Percentiles rank a stretch among this genome's conserved stretches.
Conservation (phyloP, 2,113 vertebrate genomes). For the Lipophrys pholis region DNA sequence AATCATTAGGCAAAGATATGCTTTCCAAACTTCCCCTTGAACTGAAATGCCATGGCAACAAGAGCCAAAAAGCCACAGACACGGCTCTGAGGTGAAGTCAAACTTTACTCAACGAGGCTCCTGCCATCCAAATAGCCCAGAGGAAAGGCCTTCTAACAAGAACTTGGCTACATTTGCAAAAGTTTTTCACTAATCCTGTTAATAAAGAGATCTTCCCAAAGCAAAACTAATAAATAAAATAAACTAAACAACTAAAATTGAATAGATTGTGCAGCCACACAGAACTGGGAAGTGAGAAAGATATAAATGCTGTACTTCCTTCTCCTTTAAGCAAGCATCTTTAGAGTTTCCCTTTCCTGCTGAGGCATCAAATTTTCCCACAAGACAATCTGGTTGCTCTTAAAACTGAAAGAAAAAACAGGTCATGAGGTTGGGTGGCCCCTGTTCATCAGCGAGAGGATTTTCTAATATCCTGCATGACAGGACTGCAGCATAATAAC, state of each 20-base stretch:
- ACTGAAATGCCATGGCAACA: constrained; percentile 56
- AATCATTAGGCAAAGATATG: constrained; percentile 30
- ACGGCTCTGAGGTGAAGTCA: constrained; percentile 54
- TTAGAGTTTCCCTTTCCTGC: constrained; percentile 28
- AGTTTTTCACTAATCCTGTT: constrained; percentile 50
- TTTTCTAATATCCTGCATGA: constrained; percentile 74
- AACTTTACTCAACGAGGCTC: constrained; percentile 39
- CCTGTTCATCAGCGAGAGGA: constrained; percentile 52
- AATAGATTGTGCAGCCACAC: constrained; percentile 37
- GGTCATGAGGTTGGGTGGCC: constrained; percentile 58
- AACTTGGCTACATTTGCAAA: constrained; percentile 51
- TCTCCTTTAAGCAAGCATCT: constrained; percentile 41
- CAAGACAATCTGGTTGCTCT: constrained; percentile 12
- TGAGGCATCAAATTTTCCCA: constrained; percentile 25
- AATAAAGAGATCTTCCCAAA: constrained; percentile 36
- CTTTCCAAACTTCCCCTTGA: constrained; percentile 57
- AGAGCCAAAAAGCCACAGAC: constrained; percentile 57
- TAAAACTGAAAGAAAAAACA: constrained; percentile 22
- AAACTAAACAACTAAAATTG: neutral
- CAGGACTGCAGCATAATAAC: constrained; percentile 64
- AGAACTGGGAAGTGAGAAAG: constrained; percentile 21
- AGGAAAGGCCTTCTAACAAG: constrained; percentile 35
- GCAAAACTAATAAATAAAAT: constrained; percentile 1
- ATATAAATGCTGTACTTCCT: constrained; percentile 29
- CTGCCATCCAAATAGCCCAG: constrained; percentile 46